Conservation (phyloP, 2,888 invertebrate genomes). For the Lycocerus yunnanus region DNA sequence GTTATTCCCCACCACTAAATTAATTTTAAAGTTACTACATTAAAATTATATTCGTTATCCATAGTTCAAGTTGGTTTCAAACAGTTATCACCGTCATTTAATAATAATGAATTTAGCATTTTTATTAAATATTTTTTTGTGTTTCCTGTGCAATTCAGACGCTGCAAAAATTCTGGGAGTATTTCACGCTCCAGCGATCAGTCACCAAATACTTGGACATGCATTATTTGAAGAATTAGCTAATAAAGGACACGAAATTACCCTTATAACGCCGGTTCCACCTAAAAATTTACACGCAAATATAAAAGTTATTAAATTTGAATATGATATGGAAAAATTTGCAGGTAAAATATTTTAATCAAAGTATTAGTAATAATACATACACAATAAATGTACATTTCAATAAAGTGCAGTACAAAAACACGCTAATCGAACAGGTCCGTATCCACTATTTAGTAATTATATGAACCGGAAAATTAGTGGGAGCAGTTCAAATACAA, state of each 20-base stretch:
- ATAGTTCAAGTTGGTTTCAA: background rate
- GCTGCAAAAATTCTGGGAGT: conserved; percentile 33
- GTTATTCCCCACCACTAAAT: background rate
- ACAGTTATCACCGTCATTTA: background rate
- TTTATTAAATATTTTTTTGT: background rate
- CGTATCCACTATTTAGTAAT: too few species aligned
- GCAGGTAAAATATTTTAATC: too few species aligned
- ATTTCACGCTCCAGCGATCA: conserved; percentile 28
- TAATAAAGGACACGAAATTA: conserved; percentile 51
- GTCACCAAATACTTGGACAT: conserved; percentile 30
- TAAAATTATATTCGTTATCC: background rate
- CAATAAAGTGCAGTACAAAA: too few species aligned
- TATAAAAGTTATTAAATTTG: conserved; percentile 50
- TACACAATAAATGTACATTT: too few species aligned
- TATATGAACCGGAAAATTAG: too few species aligned
- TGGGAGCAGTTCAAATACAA: too few species aligned
- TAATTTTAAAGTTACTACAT: too few species aligned
- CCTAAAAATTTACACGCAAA: conserved; percentile 40
- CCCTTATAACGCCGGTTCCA: conserved; percentile 34
- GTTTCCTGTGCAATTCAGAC: background rate
- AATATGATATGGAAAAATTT: background rate
- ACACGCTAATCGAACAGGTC: too few species aligned
- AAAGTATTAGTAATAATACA: too few species aligned
- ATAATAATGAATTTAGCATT: background rate
- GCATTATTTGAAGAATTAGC: conserved; percentile 34